Base-by-base conservation (phyloP, 1,140 invertebrate genomes). In the Lucilia sericata region DNA sequence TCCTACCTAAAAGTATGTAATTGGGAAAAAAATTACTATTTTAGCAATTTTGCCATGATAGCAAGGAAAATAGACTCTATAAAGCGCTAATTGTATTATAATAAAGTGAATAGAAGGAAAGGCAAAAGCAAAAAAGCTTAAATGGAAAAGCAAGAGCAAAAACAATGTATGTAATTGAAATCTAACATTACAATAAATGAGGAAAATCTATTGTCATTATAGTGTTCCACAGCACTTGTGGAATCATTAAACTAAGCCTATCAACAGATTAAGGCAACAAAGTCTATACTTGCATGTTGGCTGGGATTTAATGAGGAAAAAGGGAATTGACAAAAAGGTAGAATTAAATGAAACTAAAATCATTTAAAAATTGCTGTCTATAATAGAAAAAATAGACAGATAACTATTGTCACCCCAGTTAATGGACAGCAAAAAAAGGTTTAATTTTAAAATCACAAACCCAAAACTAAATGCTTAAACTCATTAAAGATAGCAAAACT, bases 181-280 rank as follows among this genome's bases (percentile, higher is more conserved):
- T 30, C 25, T 30, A 19, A 70, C 65, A 19, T 70, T 70, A 2
- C 65, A 9, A 70, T 25, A 70, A 70, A 70, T 70, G 65, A 10
- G 65, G 9, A 17, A 60, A 60, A 17, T 60, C 65, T 70, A 21
- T 70, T 70, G 65, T 70, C 55, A 70, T n/a, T 5, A 70, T 1
- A 17, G n/a, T 30, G 25, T 30, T 30, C 25, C 25, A 70, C 65
- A 42, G n/a, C 65, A 21, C 65, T 21, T 21, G 19, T 70, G 65
- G 65, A 70, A 70, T 25, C 19, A 60, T 60, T 60, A 60, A 70
- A 19, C n/a, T 70, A 70, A 70, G 65, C 65, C 65, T 70, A 70
- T 70, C n/a, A 70, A 19, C n/a, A 21, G 65, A 70, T 70, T 70
- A 70, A 7, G 65, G 9, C n/a, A 21, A 70, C 25, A 70, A 25